phyloP scores from a whole-genome alignment of 2,888 invertebrate species.

The Clivina fossor region DNA sequence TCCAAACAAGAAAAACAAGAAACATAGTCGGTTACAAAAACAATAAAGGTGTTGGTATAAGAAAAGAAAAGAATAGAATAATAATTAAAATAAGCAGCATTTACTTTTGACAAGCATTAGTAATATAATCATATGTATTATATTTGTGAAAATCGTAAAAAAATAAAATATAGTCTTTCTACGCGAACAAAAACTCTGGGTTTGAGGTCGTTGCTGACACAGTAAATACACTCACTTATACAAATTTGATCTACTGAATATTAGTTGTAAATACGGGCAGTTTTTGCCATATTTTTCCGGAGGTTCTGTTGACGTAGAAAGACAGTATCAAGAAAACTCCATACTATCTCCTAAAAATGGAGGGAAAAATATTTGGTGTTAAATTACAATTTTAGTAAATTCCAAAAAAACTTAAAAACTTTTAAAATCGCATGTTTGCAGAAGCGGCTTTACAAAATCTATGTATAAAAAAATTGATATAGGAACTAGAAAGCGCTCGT shows the following conservation, averaged over 20 bases:
- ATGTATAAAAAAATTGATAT: slow-evolving; percentile 18
- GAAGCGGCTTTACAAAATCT: slow-evolving; percentile 17
- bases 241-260: too few species aligned
- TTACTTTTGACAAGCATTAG: slow-evolving; percentile 22
- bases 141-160: too few species aligned
- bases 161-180: too few species aligned
- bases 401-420: slow-evolving; percentile 7
- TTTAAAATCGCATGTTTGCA: slow-evolving; percentile 3
- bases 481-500: slow-evolving; percentile 16
- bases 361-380: slow-evolving; percentile 1
- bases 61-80: slow-evolving; percentile 10
- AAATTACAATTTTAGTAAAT: slow-evolving; percentile 17
- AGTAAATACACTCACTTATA: too few species aligned
- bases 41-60: slow-evolving; percentile 14
- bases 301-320: too few species aligned
- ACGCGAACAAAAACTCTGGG: too few species aligned
- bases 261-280: too few species aligned
- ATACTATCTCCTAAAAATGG: slow-evolving; percentile 11
- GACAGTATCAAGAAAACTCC: slow-evolving; percentile 30
- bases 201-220: too few species aligned
- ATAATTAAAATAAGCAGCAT: slow-evolving; percentile 26
- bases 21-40: slow-evolving; percentile 16
- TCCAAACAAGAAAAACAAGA: slow-evolving; percentile 2
- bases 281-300: too few species aligned
- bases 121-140: slow-evolving; percentile 13